Evolutionary conservation across 2,797 vertebrate species (phyloP).

Genomic region (Myripristis jacobus): DNA sequence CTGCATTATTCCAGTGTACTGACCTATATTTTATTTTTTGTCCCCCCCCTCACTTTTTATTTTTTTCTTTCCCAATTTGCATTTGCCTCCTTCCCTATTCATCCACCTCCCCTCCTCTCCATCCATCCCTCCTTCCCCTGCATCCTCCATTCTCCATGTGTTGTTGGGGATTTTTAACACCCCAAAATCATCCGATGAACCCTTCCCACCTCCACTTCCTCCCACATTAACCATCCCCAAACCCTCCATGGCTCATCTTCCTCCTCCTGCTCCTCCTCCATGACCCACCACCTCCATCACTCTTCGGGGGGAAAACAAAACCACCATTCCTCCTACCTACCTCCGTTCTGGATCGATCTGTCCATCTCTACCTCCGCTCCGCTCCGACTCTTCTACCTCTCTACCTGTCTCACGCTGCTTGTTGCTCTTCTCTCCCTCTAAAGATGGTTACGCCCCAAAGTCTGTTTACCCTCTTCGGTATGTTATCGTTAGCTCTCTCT

Average conservation of each 20-base stretch:
- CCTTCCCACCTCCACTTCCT: constrained; percentile 82
- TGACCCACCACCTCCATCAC: constrained; percentile 97
- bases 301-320: constrained; percentile 90
- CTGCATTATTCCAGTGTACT: constrained; percentile 99
- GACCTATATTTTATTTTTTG: constrained; percentile 99
- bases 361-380: constrained; percentile 93
- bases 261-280: constrained; percentile 88
- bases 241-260: constrained; percentile 50
- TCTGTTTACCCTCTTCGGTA: constrained; percentile 99
- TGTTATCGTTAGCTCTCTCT: constrained; percentile 99
- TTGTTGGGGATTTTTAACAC: constrained; percentile 39
- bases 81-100: constrained; percentile 72
- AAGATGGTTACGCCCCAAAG: constrained; percentile 99
- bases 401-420: constrained; percentile 99
- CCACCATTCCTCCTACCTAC: constrained; percentile 87
- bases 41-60: constrained; percentile 85
- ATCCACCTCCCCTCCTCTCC: constrained; percentile 15
- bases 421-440: constrained; percentile 98
- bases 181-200: constrained; percentile 43
- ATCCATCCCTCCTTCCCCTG: constrained; percentile 57
- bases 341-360: constrained; percentile 99
- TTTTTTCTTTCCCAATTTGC: constrained; percentile 77
- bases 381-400: constrained; percentile 98
- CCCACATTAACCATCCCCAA: constrained; percentile 59
- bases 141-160: constrained; percentile 66